A percentile compares a stretch with the other conserved stretches of the same genome.
These are phyloP conservation scores for Phenacoccus solenopsis DNA, from an alignment of 1,140 invertebrate species.

Conservation along the genomic window DNA sequence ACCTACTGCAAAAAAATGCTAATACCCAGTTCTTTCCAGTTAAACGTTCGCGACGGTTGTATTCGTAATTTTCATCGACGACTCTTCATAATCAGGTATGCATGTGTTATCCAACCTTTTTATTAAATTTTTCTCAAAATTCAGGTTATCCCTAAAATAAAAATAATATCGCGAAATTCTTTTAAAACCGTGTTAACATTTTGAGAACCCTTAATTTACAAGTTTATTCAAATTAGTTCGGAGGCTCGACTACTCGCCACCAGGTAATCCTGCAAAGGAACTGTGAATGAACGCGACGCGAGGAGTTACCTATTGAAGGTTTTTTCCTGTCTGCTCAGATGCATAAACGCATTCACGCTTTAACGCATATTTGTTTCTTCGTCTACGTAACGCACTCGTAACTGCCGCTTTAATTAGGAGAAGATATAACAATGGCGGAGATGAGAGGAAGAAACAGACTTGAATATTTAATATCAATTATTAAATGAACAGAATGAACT, in stretches of 20 bases:
- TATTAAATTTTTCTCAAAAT: too few relatives aligned
- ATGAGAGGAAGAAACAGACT: conserved; percentile 1
- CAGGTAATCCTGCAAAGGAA: not conserved
- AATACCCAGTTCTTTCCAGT: too few relatives aligned
- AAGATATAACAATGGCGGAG: not conserved
- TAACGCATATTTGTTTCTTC: not conserved
- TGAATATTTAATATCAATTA: conserved; percentile 4
- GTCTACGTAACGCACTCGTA: not conserved
- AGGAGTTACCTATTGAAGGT: not conserved
- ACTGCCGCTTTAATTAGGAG: not conserved
- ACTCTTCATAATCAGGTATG: too few relatives aligned
- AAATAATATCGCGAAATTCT: too few relatives aligned
- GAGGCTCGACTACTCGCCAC: not conserved
- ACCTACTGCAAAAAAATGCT: too few relatives aligned
- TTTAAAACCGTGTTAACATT: too few relatives aligned
- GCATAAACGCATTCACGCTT: not conserved
- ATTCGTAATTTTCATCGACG: too few relatives aligned
- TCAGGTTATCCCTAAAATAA: too few relatives aligned
- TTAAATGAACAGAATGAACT: not conserved
- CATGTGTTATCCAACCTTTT: too few relatives aligned
- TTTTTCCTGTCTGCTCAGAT: not conserved
- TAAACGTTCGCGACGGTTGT: too few relatives aligned
- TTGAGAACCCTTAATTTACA: not conserved
- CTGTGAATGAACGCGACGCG: not conserved
- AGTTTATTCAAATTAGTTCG: not conserved